phyloP scores from a whole-genome alignment of 2,797 vertebrate species.

The Sus cebifrons region DNA sequence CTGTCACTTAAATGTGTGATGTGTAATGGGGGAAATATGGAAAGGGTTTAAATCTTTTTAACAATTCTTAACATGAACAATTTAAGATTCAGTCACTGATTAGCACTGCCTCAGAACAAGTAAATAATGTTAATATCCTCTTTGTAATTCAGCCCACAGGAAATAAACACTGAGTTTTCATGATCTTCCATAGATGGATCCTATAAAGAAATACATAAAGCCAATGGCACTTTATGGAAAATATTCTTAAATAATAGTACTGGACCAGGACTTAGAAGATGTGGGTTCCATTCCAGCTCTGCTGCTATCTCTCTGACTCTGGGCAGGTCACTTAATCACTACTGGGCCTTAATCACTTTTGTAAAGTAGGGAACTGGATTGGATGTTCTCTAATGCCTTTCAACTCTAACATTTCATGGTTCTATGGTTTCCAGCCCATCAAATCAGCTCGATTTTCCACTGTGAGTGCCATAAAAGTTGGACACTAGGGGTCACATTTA shows the following conservation, averaged over 20 bases:
- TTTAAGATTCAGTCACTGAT: slow-evolving; percentile 60
- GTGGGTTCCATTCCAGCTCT: background rate
- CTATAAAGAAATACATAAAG: slow-evolving; percentile 23
- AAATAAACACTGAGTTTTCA: slow-evolving; percentile 44
- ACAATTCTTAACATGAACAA: slow-evolving; percentile 24
- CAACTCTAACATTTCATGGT: background rate
- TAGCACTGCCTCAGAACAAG: slow-evolving; percentile 5
- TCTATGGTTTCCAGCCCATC: background rate
- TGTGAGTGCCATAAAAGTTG: slow-evolving; percentile 79
- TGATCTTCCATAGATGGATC: background rate
- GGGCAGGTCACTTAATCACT: background rate
- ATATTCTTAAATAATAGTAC: background rate
- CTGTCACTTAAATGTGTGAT: slow-evolving; percentile 16
- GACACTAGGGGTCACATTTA: slow-evolving; percentile 90
- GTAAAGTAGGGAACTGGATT: slow-evolving; percentile 7
- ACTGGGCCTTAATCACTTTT: background rate
- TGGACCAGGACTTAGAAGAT: background rate
- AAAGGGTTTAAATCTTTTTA: slow-evolving; percentile 53
- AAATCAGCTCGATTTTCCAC: slow-evolving; percentile 27
- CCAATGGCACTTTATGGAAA: background rate
- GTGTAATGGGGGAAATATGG: background rate
- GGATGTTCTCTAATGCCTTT: background rate
- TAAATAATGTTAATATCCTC: background rate
- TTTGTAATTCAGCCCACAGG: slow-evolving; percentile 39
- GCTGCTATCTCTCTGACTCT: background rate